Percentiles rank a stretch among this genome's conserved stretches.
Evolutionary conservation across 2,888 invertebrate species (phyloP).

Genomic region (Microctonus aethiopoides): DNA sequence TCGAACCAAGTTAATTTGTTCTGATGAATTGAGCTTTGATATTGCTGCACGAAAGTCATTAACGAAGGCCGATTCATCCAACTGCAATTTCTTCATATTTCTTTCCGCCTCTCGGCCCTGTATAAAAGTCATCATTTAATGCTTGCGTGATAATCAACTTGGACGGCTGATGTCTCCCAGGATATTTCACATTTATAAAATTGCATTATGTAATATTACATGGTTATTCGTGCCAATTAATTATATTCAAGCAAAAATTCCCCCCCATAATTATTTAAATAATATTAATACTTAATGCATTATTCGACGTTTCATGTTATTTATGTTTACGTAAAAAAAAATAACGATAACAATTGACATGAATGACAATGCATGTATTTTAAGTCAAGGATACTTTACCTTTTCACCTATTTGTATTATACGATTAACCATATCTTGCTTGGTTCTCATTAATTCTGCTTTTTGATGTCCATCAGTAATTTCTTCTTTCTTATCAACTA

Average conservation of each 20-base stretch:
- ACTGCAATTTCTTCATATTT: slow-evolving; percentile 56
- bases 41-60: slow-evolving; percentile 62
- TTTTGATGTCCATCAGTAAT: slow-evolving; percentile 56
- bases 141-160: slow-evolving; percentile 9
- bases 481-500: slow-evolving; percentile 56
- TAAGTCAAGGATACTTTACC: slow-evolving; percentile 48
- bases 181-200: slow-evolving; percentile 5
- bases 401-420: slow-evolving; percentile 65
- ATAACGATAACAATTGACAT: not conserved
- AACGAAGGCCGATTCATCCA: slow-evolving; percentile 58
- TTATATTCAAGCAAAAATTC: not conserved
- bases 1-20: slow-evolving; percentile 58
- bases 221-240: not conserved
- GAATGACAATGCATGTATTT: not conserved
- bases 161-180: not conserved
- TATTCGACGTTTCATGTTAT: not conserved
- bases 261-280: not conserved
- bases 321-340: not conserved
- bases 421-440: slow-evolving; percentile 64
- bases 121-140: slow-evolving; percentile 24
- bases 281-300: not conserved
- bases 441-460: slow-evolving; percentile 59
- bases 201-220: slow-evolving; percentile 12
- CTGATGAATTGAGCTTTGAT: slow-evolving; percentile 60
- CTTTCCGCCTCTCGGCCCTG: slow-evolving; percentile 61